Base-by-base conservation (phyloP, 2,888 invertebrate genomes). In the Mystacides longicornis region DNA sequence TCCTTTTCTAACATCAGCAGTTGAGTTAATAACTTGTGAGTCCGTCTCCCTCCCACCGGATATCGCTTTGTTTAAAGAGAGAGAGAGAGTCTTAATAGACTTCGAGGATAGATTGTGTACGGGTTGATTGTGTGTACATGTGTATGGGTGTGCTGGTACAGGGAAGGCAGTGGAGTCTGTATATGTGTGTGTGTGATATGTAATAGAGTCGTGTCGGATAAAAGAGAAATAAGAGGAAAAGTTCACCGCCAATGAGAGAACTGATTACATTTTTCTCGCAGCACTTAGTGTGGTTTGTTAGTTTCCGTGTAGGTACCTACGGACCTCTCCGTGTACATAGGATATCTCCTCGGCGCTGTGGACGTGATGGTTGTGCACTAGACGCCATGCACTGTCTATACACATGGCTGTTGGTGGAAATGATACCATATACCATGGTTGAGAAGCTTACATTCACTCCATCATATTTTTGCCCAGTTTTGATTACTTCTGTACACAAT, bases 191-290 rank as follows among this genome's bases (percentile, higher is more conserved):
- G 49, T 43, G 47, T 51, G 5, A 22, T 33, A 43, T 37, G 37
- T 37, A 37, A 37, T 27, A 27, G 27, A 27, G 11, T 37, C 14
- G 16, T 14, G 42, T 51, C 19, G 55, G 45, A 47, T 31, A 42
- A 47, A 16, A 16, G 51, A 49, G 46, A 52, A 37, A 37, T 37
- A 37, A 37, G 37, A 37, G 37, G 52, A 48, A 49, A 48, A 56
- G 49, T 47, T 53, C 20, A 53, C 60, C 60, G 57, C 61, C 61
- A 61, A 61, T 61, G 59, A 61, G 61, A 57, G 51, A 49, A 49
- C 59, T 61, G 61, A 61, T 61, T 59, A 61, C 59, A 61, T 61
- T 61, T 59, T 56, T 59, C 56, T 59, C 57, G 61, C 59, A 51
- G 61, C 58, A 58, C 58, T 60, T 60, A 60, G 58, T 51, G 48